These are phyloP conservation scores for Trichogramma dendrolimi DNA, from an alignment of 2,888 invertebrate genomes.

Conservation along the genomic window DNA sequence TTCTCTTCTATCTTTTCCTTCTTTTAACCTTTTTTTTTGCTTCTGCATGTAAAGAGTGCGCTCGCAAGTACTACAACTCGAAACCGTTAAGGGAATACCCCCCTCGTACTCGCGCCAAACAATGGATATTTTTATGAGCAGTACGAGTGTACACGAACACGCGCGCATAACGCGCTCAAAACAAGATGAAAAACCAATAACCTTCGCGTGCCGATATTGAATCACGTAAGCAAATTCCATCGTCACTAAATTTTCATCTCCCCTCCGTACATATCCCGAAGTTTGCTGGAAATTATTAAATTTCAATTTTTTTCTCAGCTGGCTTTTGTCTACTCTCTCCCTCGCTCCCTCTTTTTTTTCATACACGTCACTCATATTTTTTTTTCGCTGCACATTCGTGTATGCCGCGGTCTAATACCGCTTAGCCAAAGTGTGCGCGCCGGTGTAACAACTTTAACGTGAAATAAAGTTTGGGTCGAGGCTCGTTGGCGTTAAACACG, in stretches of 20 bases:
- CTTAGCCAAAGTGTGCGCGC: too few relatives aligned
- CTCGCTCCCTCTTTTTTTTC: neutral
- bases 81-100: conserved; percentile 1
- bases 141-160: too few relatives aligned
- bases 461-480: too few relatives aligned
- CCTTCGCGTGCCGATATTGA: conserved; percentile 17
- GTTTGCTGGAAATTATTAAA: conserved; percentile 16
- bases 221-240: conserved; percentile 25
- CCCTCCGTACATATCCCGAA: neutral
- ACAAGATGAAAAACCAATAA: conserved; percentile 26
- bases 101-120: conserved; percentile 8
- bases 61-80: too few relatives aligned
- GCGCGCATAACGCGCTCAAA: neutral
- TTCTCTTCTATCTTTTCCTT: conserved; percentile 12
- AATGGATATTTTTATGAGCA: conserved; percentile 15
- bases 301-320: neutral
- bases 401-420: too few relatives aligned
- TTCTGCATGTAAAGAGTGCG: neutral
- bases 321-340: too few relatives aligned
- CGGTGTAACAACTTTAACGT: too few relatives aligned
- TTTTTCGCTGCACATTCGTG: too few relatives aligned
- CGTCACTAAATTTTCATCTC: conserved; percentile 16
- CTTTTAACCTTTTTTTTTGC: conserved; percentile 6
- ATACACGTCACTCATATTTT: too few relatives aligned
- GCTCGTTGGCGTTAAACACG: too few relatives aligned